These are phyloP conservation scores for Trogon melanurus DNA, from an alignment of 2,113 vertebrate species.

Conservation along the genomic window DNA sequence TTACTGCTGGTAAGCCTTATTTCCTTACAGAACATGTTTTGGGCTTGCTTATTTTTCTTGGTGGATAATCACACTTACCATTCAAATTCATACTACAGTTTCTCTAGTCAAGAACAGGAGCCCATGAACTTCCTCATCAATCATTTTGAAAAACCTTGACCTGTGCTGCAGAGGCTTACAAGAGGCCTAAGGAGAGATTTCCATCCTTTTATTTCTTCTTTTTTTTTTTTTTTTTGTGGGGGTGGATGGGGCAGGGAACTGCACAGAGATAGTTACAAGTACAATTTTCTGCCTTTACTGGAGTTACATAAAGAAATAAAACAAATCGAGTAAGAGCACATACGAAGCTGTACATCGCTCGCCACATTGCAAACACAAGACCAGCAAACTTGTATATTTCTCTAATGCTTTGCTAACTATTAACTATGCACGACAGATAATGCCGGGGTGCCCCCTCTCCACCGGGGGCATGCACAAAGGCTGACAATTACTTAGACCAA, in stretches of 20 bases:
- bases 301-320: neutral
- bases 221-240: no score
- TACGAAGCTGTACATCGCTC: neutral
- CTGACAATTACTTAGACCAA: neutral
- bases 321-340: neutral
- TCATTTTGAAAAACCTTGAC: neutral
- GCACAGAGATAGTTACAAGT: neutral
- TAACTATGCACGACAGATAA: neutral
- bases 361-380: neutral
- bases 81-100: neutral
- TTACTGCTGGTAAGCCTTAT: neutral
- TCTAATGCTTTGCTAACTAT: neutral
- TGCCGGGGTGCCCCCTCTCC: neutral
- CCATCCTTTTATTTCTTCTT: neutral
- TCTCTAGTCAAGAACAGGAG: neutral
- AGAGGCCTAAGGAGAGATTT: neutral
- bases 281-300: neutral
- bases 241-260: neutral
- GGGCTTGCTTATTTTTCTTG: neutral
- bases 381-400: neutral
- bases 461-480: neutral
- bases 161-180: neutral
- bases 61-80: neutral
- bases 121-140: neutral
- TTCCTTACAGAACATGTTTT: neutral